Conservation (phyloP, 2,888 invertebrate species). For the Lordiphosa andalusiaca region DNA sequence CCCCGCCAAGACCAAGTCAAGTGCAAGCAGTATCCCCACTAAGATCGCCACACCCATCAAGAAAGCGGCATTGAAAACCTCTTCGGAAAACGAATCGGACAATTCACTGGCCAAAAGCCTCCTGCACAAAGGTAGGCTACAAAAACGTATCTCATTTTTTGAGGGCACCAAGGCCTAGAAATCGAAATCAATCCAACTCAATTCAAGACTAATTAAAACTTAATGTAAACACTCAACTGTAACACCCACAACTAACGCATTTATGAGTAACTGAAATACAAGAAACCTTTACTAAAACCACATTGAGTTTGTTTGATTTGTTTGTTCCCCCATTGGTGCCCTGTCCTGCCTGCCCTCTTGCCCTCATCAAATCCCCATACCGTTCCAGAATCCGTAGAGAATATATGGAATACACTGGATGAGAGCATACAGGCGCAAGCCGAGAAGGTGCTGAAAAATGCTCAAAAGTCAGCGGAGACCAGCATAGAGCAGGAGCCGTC, state of each 20-base stretch:
- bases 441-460: slow-evolving; percentile 63
- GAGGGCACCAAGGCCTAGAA: slow-evolving; percentile 84
- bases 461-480: slow-evolving; percentile 82
- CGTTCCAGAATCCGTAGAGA: slow-evolving; percentile 75
- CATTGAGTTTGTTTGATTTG: slow-evolving; percentile 53
- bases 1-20: slow-evolving; percentile 20
- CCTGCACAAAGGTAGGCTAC: slow-evolving; percentile 84
- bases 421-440: slow-evolving; percentile 79
- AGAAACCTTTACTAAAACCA: slow-evolving; percentile 35
- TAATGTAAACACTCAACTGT: slow-evolving; percentile 48
- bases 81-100: slow-evolving; percentile 69
- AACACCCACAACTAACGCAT: slow-evolving; percentile 64
- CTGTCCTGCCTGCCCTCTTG: slow-evolving; percentile 20
- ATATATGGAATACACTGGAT: slow-evolving; percentile 80
- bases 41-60: slow-evolving; percentile 5
- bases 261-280: slow-evolving; percentile 66
- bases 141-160: slow-evolving; percentile 88
- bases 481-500: slow-evolving; percentile 11
- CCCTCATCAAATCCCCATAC: slow-evolving; percentile 20
- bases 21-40: slow-evolving; percentile 18
- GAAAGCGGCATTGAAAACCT: slow-evolving; percentile 45
- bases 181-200: slow-evolving; percentile 14
- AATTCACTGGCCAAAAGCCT: slow-evolving; percentile 77
- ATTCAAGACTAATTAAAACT: slow-evolving; percentile 42
- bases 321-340: slow-evolving; percentile 15